phyloP scores from a whole-genome alignment of 2,797 vertebrate genomes.

The Hydrolagus colliei region DNA sequence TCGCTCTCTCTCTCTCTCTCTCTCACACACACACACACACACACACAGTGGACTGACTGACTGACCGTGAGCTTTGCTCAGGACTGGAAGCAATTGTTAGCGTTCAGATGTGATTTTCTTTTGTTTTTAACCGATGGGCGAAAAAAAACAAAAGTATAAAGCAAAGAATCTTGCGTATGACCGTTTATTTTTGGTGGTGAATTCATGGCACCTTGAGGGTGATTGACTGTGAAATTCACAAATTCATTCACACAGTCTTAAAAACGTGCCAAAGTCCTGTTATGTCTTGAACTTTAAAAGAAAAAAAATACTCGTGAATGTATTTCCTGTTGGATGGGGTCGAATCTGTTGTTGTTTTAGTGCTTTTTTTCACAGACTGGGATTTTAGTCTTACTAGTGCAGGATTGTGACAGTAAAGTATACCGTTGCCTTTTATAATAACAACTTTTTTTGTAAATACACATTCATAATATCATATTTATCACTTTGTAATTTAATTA shows the following conservation, averaged over 20 bases:
- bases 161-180: constrained; percentile 61
- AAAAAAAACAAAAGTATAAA: constrained; percentile 58
- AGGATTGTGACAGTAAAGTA: constrained; percentile 95
- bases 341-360: constrained; percentile 79
- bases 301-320: constrained; percentile 94
- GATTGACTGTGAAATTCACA: constrained; percentile 83
- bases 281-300: constrained; percentile 95
- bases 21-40: too few relatives aligned
- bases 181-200: constrained; percentile 77
- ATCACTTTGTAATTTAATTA: constrained; percentile 99
- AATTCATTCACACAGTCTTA: constrained; percentile 84
- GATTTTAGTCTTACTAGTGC: constrained; percentile 86
- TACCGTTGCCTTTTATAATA: constrained; percentile 99
- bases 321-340: constrained; percentile 98
- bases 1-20: too few relatives aligned
- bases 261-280: constrained; percentile 99
- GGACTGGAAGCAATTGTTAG: constrained; percentile 74
- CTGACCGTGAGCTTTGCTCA: constrained; percentile 88
- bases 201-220: constrained; percentile 80
- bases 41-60: constrained; percentile 40
- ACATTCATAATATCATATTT: constrained; percentile 99
- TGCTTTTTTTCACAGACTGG: constrained; percentile 83
- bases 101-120: constrained; percentile 61
- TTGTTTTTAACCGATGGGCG: constrained; percentile 67
- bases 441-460: constrained; percentile 88